Evolutionary conservation across 1,140 invertebrate genomes (phyloP), one percentile per base, ranked within the genome.

Genomic region (Achroia grisella): DNA sequence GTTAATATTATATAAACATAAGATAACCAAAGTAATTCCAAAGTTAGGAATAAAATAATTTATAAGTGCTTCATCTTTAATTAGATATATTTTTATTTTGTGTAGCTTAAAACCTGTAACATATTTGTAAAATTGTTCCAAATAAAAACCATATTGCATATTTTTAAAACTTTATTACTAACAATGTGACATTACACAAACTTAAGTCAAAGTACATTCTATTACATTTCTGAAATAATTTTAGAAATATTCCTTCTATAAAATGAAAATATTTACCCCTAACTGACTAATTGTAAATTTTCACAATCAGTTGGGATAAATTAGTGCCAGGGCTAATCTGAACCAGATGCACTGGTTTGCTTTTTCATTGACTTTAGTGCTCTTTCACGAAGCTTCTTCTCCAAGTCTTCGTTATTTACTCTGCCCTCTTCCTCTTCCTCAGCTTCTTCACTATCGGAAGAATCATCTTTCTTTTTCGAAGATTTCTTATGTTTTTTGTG

Each of bases 361-460:
- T 89, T 88, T 42, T 89, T 89, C 88, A 89, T 89, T 1, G 88
- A 89, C 56, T 89, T 89, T 9, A 97, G 83, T 27, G 95, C 95
- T 59, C 94, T 91, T 76, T 96, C 94, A n/a, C 95, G 88, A 52
- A 97, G 87, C 79, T 93, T 94, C 68, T 93, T 94, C 70, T 96
- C 95, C 43, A 94, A 84, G 85, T 95, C 94, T 63, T 96, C 94
- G 63, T 91, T 91, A 11, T 89, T 90, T 33, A 92, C 89, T 68
- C 90, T 93, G 10, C 88, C 87, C 60, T 91, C 90, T 5, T 90
- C 86, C 62, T 93, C 92, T 39, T 92, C 91, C 64, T 88, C 88
- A 8, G 77, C 87, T 40, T 88, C 89, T 10, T 90, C 89, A 55
- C 88, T 90, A 41, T 90, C 89, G 2, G 90, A 90, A 28, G 89